Base-by-base conservation (phyloP, 2,113 vertebrate genomes). In the Ceuthmochares aereus region DNA sequence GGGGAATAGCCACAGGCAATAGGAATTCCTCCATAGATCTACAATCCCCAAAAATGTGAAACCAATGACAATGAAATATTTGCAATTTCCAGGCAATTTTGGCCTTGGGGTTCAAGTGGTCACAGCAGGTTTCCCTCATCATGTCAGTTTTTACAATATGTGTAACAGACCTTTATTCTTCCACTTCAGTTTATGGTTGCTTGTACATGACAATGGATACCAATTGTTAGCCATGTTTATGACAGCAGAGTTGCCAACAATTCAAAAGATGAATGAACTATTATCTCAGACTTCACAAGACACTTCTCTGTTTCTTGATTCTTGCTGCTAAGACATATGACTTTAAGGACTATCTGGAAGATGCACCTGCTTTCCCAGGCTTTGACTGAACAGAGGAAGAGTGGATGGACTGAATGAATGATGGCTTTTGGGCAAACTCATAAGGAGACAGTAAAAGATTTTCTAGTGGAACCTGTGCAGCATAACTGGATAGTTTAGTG, bases 1-100 rank as follows among this genome's bases (percentile, higher is more conserved):
- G 80, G 54, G 43, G 62, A 92, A 70, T 81, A 76, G 90, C 94
- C 77, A 84, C 3, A 9, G 92, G 94, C 88, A 72, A 85, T 17
- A 87, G 52, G 67, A 96, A 96, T 96, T 95, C 91, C 80, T 95
- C 76, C 45, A 59, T 80, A 70, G 11, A 52, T 84, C 84, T 89
- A 82, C 89, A 81, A 82, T 52, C 34, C 63, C 43, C n/a, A 81
- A 88, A 93, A 95, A 94, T 22, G 5, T 77, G 76, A 95, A 93
- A 87, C 43, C 70, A 80, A 43, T 67, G 69, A 92, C 90, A 92
- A 95, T 26, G 73, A 92, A 94, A 77, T 94, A 90, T 89, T 73
- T 84, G 60, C 87, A 67, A 77, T 95, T 95, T 94, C 91, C 89
- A 93, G 77, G 70, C 78, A 55, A 30, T 36, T 75, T 90, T 86